Evolutionary conservation across 2,797 vertebrate species (phyloP), one percentile per base, ranked within the genome.

Genomic region (Peromyscus nudipes): DNA sequence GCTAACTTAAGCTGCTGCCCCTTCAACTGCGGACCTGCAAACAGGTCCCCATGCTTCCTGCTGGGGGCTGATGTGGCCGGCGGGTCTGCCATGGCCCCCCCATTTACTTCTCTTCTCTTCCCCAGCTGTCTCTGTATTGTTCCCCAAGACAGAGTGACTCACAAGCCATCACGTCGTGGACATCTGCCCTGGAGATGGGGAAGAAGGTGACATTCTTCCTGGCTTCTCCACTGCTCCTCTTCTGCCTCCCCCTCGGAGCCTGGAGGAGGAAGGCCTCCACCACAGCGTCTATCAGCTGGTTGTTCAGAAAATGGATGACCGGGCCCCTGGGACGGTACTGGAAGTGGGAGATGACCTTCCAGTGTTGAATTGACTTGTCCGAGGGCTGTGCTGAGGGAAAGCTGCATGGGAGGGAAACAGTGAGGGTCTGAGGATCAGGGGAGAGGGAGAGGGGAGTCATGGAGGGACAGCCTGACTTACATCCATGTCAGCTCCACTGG

Each of bases 261-360:
- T 0, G 0, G 92, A 14, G n/a, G 52, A 94, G 98, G 96, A 99
- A 98, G 40, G 91, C 96, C 0, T 75, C 0, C 0, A 34, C 73
- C 89, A 98, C 86, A 1, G 97, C 96, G 0, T 0, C 13, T 0
- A 37, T 62, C 52, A 99, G 95, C 49, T 69, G 69, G 21, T 98
- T 23, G 0, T 99, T 99, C 85, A 99, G 97, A 92, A 98, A 98
- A 16, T 0, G 6, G 90, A 99, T 98, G 92, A 98, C 17, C 0
- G 84, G 94, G 21, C 96, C 4, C 0, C 0, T 27, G 75, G 97
- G 98, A 55, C 93, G 79, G 1, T 99, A 99, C 96, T 92, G 9
- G 7, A 99, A 99, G 52, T 96, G 55, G 0, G 98, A 98, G 31
- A 67, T 95, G 90, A 98, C 94, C 0, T 0, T 17, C 98, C 97